Conservation (phyloP, 2,113 vertebrate genomes). For the Ammospiza nelsoni region DNA sequence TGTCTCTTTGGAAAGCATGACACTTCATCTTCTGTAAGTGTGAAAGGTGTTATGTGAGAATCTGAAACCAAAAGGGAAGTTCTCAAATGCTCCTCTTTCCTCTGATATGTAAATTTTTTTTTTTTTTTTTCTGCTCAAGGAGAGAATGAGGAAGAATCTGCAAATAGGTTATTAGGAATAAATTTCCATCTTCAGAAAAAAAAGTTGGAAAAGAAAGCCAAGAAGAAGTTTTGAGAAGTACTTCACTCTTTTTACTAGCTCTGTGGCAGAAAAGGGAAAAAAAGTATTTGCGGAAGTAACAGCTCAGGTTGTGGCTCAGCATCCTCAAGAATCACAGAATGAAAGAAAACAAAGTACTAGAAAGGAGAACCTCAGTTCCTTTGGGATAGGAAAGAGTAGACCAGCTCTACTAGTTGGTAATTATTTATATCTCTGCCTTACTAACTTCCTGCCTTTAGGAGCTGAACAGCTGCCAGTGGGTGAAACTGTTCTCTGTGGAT, state of each 20-base stretch:
- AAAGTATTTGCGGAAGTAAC: not conserved
- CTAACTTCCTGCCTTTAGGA: not conserved
- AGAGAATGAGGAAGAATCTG: not conserved
- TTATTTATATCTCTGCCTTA: not conserved
- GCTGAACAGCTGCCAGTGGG: not conserved
- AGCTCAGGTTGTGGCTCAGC: not conserved
- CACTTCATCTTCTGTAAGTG: not conserved
- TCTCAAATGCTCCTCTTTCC: not conserved
- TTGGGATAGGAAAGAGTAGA: not conserved
- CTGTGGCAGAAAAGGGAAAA: not conserved
- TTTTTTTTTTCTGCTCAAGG: not conserved
- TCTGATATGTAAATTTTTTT: not conserved
- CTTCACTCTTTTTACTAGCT: not conserved
- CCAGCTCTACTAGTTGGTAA: not conserved
- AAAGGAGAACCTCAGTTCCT: not conserved
- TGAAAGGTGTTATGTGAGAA: rapidly evolving
- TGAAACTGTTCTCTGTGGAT: not conserved
- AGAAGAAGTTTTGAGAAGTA: not conserved
- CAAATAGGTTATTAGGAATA: not conserved
- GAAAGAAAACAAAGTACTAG: not conserved
- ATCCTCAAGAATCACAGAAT: not conserved
- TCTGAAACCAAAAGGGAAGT: not conserved
- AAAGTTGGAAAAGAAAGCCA: not conserved
- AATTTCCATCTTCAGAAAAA: not conserved
- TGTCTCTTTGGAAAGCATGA: not conserved